Percentiles rank a stretch among this genome's conserved stretches.
Conservation (phyloP, 1,140 invertebrate genomes). For the Aphaenogaster floridana region DNA sequence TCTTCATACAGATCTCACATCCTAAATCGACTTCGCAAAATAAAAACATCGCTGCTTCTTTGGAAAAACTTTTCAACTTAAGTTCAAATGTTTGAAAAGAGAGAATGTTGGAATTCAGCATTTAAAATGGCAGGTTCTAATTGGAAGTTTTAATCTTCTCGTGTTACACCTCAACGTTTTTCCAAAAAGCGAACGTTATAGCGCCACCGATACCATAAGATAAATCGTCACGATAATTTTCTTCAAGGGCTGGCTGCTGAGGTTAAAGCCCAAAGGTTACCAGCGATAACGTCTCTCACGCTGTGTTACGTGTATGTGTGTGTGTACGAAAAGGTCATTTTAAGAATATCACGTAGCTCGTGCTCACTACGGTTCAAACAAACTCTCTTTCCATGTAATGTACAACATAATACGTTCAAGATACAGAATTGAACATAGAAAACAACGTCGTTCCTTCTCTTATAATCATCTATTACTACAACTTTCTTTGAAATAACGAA, state of each 20-base stretch:
- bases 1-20: background rate
- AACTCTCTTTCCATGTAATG: background rate
- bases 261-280: constrained; percentile 70
- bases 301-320: background rate
- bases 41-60: background rate
- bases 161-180: background rate
- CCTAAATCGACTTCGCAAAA: background rate
- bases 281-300: constrained; percentile 31
- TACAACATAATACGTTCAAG: background rate
- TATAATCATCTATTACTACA: background rate
- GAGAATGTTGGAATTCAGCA: background rate
- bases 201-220: constrained; percentile 38
- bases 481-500: background rate
- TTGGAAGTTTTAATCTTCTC: background rate
- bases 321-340: constrained; percentile 41
- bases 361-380: background rate
- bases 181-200: constrained; percentile 32
- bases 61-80: background rate
- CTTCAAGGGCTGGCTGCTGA: constrained; percentile 65
- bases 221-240: constrained; percentile 58
- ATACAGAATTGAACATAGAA: background rate
- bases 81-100: background rate
- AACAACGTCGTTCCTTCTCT: background rate
- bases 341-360: constrained; percentile 51
- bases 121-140: background rate